Percentiles rank a stretch among this genome's conserved stretches.
These are phyloP conservation scores for Callospermophilus lateralis DNA, from an alignment of 2,113 vertebrate species.

Conservation along the genomic window DNA sequence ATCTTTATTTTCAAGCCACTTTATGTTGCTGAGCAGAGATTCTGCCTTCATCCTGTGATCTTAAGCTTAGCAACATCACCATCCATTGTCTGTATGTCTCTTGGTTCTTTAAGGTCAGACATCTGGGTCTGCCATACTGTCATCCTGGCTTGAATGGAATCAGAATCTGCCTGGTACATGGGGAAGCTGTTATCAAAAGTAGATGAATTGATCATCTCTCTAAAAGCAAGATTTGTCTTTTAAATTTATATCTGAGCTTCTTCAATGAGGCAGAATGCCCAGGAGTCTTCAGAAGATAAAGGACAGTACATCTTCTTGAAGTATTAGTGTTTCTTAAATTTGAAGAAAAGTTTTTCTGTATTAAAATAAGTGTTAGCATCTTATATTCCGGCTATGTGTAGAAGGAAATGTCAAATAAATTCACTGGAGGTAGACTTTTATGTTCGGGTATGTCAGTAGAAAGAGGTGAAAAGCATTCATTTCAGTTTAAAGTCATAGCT, in stretches of 20 bases:
- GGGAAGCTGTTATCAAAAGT: background rate
- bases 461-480: slow-evolving; percentile 4
- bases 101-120: slow-evolving; percentile 1
- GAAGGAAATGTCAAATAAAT: background rate
- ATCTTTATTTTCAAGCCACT: slow-evolving; percentile 17
- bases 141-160: background rate
- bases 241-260: background rate
- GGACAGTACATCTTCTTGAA: background rate
- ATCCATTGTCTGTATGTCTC: background rate
- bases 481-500: slow-evolving; percentile 28
- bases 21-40: background rate
- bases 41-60: background rate
- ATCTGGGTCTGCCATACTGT: background rate
- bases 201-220: slow-evolving; percentile 39
- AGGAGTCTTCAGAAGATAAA: background rate
- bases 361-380: background rate
- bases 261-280: background rate
- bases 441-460: background rate
- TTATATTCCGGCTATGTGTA: background rate
- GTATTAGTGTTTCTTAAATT: background rate
- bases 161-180: slow-evolving; percentile 24
- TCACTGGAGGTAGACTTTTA: background rate
- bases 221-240: slow-evolving; percentile 51
- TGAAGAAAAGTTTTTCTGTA: background rate
- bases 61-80: background rate